phyloP scores from a whole-genome alignment of 2,888 invertebrate genomes.

The Acanthopleura granulata region DNA sequence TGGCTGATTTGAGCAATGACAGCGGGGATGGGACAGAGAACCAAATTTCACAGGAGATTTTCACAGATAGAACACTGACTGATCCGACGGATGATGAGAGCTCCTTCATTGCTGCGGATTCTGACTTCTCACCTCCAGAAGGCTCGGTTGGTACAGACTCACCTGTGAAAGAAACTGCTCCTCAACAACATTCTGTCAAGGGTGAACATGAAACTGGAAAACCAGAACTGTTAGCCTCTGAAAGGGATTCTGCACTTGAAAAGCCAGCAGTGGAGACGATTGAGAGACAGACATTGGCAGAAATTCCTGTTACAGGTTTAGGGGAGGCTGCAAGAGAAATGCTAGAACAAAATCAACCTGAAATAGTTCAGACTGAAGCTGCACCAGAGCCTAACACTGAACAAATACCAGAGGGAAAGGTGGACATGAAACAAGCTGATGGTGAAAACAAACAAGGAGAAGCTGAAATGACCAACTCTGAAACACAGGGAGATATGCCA shows the following conservation, averaged over 20 bases:
- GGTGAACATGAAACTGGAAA: too few species aligned
- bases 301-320: neutral
- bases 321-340: neutral
- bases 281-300: neutral
- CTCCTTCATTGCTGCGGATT: neutral
- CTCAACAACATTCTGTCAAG: too few species aligned
- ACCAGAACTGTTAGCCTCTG: too few species aligned
- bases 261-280: neutral
- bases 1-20: neutral
- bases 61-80: neutral
- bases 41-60: conserved; percentile 2
- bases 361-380: neutral
- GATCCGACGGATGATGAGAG: neutral
- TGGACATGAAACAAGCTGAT: too few species aligned
- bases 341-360: neutral
- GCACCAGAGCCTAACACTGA: neutral
- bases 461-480: too few species aligned
- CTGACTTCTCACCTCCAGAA: neutral
- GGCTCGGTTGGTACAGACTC: neutral
- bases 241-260: too few species aligned
- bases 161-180: neutral
- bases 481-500: too few species aligned
- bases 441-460: neutral
- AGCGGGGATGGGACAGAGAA: conserved; percentile 15
- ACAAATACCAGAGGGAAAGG: too few species aligned